phyloP scores from a whole-genome alignment of 1,140 invertebrate species.

The Pollicipes pollicipes region DNA sequence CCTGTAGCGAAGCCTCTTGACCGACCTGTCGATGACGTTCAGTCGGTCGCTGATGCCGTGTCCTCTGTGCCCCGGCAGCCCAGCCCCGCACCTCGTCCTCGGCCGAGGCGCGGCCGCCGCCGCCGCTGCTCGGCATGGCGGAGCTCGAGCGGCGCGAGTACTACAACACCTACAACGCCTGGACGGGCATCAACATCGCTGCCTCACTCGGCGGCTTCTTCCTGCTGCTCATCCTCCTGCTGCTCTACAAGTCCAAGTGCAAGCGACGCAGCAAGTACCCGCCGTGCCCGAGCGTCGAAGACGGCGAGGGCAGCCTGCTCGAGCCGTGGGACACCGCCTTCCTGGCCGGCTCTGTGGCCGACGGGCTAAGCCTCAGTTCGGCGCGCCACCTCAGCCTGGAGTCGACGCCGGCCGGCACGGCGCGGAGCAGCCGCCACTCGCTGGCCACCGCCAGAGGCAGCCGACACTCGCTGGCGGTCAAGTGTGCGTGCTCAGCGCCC shows the following conservation, averaged over 20 bases:
- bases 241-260: slow-evolving; percentile 19
- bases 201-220: slow-evolving; percentile 18
- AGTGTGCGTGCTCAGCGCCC: background rate
- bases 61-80: background rate
- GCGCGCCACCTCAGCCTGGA: background rate
- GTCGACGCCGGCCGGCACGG: background rate
- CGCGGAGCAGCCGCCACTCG: background rate
- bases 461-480: background rate
- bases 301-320: background rate
- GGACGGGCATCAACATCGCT: slow-evolving; percentile 19
- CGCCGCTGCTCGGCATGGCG: background rate
- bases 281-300: slow-evolving; percentile 17
- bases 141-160: slow-evolving; percentile 9
- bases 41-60: too few species aligned
- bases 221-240: slow-evolving; percentile 18
- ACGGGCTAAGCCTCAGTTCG: background rate
- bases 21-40: too few species aligned
- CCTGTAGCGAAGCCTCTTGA: too few species aligned
- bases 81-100: background rate
- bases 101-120: background rate
- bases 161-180: slow-evolving; percentile 19
- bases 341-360: background rate
- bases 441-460: background rate
- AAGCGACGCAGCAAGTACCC: slow-evolving; percentile 16
- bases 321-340: background rate